Evolutionary conservation across 2,888 invertebrate species (phyloP).

Genomic region (Temnothorax unifasciatus): DNA sequence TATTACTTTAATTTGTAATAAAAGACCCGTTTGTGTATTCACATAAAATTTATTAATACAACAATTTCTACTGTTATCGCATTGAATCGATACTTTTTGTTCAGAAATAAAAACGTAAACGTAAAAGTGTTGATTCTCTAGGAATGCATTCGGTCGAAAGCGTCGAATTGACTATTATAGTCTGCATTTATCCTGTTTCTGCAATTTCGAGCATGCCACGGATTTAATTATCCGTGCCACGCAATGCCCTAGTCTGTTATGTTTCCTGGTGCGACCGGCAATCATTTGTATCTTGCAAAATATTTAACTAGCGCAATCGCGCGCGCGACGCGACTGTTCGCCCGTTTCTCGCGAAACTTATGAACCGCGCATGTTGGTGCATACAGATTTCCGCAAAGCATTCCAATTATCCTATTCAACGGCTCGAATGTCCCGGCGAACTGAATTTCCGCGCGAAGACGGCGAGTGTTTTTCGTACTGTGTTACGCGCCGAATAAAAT

Average conservation of each 20-base stretch:
- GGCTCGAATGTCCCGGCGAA: constrained; percentile 9
- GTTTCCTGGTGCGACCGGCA: not conserved
- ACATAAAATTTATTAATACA: not conserved
- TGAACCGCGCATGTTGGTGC: constrained; percentile 60
- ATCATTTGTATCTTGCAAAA: constrained; percentile 50
- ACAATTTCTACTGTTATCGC: not conserved
- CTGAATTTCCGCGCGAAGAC: constrained; percentile 27
- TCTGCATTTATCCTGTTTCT: not conserved
- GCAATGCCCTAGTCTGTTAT: not conserved
- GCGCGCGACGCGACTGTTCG: not conserved
- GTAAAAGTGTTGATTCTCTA: not conserved
- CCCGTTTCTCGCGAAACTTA: constrained; percentile 40
- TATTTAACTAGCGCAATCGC: constrained; percentile 42
- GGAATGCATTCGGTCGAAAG: not conserved
- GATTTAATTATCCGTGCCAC: constrained; percentile 35
- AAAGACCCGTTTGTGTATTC: not conserved
- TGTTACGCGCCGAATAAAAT: constrained; percentile 18
- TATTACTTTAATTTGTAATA: not conserved
- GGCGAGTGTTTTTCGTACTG: not conserved
- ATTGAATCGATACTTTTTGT: not conserved
- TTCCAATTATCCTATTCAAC: constrained; percentile 56
- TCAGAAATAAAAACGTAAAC: not conserved
- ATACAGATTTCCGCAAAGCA: constrained; percentile 59
- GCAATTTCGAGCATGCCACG: not conserved
- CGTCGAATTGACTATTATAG: not conserved